Conservation (phyloP, 2,888 invertebrate genomes). For the Acleris holmiana region DNA sequence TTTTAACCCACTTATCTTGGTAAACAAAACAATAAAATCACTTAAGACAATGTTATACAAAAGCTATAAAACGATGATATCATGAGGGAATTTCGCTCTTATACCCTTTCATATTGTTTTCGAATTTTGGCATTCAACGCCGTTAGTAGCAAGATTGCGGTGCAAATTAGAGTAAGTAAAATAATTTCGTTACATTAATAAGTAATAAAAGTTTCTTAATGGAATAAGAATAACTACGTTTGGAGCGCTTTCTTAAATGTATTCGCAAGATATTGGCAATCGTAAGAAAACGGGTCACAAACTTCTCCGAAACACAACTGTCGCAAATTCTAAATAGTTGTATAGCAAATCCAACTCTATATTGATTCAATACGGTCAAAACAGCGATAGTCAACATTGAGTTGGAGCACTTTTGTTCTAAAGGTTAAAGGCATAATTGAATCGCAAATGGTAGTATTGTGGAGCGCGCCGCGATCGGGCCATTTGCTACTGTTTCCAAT, state of each 20-base stretch:
- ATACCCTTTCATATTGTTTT: background rate
- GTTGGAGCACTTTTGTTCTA: too few relatives aligned
- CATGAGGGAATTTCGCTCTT: constrained; percentile 2
- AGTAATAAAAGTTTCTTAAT: background rate
- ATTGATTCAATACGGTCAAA: too few relatives aligned
- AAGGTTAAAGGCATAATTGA: constrained; percentile 34
- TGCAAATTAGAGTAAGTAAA: background rate
- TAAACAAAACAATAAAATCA: constrained; percentile 19
- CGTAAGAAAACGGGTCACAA: constrained; percentile 17
- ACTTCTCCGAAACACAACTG: background rate
- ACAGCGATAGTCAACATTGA: too few relatives aligned
- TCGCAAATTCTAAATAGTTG: too few relatives aligned
- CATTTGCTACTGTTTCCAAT: constrained; percentile 79
- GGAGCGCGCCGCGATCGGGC: constrained; percentile 63
- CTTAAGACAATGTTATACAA: constrained; percentile 16
- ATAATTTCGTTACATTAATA: background rate
- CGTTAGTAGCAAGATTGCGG: background rate
- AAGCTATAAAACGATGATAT: constrained; percentile 12
- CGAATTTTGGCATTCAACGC: background rate
- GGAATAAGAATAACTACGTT: background rate
- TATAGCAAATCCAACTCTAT: too few relatives aligned
- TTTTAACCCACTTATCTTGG: background rate
- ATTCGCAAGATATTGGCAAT: constrained; percentile 10
- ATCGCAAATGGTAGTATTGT: constrained; percentile 52
- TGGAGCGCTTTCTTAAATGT: constrained; percentile 9